Base-by-base conservation (phyloP, 2,113 vertebrate species). In the Sceloporus undulatus region DNA sequence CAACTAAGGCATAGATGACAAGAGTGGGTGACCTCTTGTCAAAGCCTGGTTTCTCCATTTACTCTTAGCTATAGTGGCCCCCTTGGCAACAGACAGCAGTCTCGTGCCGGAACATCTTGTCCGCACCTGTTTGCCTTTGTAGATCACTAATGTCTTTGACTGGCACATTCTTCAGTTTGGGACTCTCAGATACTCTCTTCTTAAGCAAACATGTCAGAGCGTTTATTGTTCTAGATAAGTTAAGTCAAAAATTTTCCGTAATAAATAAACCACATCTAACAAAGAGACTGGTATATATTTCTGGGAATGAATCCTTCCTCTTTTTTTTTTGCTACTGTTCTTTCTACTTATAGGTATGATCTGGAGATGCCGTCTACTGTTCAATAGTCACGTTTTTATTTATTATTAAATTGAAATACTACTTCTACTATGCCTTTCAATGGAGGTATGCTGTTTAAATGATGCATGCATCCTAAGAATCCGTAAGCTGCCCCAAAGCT, bases 221-320 rank as follows among this genome's bases (percentile, higher is more conserved):
- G 91, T 93, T 94, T 96, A 91, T 88, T 95, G 27, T 38, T 80
- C 68, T 2, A 66, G 84, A 89, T 65, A 73, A 83, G 66, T 23
- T 86, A 91, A 65, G 92, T 88, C 89, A 91, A 91, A 94, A 10
- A 94, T 71, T 91, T 93, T 92, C 87, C 92, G 78, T 85, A 92
- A 91, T 92, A 90, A 56, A 91, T 71, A 91, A 73, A 87, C 89
- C 92, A 80, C 0, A 90, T 81, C 86, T 88, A 86, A 0, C 1
- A 81, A 94, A 91, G 88, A 89, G 91, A 85, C 68, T 0, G 80
- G 34, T 74, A 91, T 94, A 90, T 40, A 90, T 87, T 91, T 90
- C 88, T 90, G 84, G 70, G 88, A 87, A 83, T 11, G 7, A 86
- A 82, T 21, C 42, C 91, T 75, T 42, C 74, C 16, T 4, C 34